phyloP scores from a whole-genome alignment of 1,140 invertebrate species.

The Panonychus citri region DNA sequence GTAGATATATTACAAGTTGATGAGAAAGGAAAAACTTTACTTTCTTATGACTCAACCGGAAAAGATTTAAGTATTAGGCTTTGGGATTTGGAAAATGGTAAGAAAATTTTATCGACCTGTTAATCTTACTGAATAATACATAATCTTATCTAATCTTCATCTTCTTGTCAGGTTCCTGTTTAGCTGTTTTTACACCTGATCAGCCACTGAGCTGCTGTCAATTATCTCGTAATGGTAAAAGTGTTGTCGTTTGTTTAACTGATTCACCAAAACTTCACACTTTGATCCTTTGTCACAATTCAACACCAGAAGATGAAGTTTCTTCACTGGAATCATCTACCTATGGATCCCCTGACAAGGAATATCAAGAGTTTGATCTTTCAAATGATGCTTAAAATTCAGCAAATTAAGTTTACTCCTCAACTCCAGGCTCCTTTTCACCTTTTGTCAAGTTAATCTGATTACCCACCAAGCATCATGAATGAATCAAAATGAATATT shows the following conservation, averaged over 20 bases:
- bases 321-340: background rate
- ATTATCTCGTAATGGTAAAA: slow-evolving; percentile 40
- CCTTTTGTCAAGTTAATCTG: no score
- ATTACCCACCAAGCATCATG: no score
- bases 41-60: slow-evolving; percentile 43
- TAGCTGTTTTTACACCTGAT: slow-evolving; percentile 52
- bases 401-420: no score
- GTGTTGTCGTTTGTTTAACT: slow-evolving; percentile 28
- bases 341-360: background rate
- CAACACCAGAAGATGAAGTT: background rate
- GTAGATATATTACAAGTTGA: slow-evolving; percentile 43
- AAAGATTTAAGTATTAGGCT: slow-evolving; percentile 44
- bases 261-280: background rate
- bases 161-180: slow-evolving; percentile 34
- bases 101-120: background rate
- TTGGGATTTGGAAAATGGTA: slow-evolving; percentile 52
- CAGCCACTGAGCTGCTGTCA: slow-evolving; percentile 46
- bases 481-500: no score
- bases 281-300: background rate
- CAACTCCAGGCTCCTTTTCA: no score
- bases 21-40: slow-evolving; percentile 36
- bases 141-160: slow-evolving; percentile 10
- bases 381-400: no score
- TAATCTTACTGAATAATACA: background rate
- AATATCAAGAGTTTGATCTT: background rate